A percentile compares a stretch with the other conserved stretches of the same genome.
phyloP scores from a whole-genome alignment of 2,797 vertebrate genomes.

The Ctenosaura bakeri region DNA sequence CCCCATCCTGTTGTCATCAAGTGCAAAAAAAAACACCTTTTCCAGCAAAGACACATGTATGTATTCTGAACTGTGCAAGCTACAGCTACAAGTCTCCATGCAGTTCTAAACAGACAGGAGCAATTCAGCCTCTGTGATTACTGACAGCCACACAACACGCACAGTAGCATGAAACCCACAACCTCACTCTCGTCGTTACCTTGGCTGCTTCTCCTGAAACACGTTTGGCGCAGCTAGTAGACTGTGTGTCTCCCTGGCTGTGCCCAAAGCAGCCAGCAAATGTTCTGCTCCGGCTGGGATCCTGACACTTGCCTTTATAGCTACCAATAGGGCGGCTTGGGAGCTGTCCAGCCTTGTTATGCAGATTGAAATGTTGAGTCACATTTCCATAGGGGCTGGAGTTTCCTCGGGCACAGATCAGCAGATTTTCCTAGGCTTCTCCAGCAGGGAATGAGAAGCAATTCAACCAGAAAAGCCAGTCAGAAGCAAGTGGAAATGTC shows the following conservation, averaged over 20 bases:
- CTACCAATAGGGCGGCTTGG: not conserved
- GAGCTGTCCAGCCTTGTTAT: constrained; percentile 67
- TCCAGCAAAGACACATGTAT: accelerated
- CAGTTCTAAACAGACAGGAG: not conserved
- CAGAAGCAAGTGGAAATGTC: not conserved
- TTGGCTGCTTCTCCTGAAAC: constrained; percentile 30
- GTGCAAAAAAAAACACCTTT: not conserved
- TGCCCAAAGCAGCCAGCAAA: not conserved
- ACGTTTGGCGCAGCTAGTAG: not conserved
- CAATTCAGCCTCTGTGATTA: not conserved
- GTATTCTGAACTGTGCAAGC: not conserved
- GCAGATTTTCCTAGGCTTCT: constrained; percentile 49
- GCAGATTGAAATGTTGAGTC: constrained; percentile 51
- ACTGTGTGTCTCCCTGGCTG: not conserved
- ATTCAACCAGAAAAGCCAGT: not conserved
- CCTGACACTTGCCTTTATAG: not conserved
- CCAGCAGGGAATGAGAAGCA: constrained; percentile 45
- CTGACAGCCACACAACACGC: no score
- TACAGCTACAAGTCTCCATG: not conserved
- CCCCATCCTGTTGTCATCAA: not conserved
- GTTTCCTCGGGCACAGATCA: constrained; percentile 22
- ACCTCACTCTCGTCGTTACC: constrained; percentile 37
- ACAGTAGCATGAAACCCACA: not conserved
- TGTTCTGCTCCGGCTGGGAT: not conserved
- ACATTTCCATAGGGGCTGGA: constrained; percentile 63